phyloP scores from a whole-genome alignment of 1,140 invertebrate genomes.

The Ericerus pela region DNA sequence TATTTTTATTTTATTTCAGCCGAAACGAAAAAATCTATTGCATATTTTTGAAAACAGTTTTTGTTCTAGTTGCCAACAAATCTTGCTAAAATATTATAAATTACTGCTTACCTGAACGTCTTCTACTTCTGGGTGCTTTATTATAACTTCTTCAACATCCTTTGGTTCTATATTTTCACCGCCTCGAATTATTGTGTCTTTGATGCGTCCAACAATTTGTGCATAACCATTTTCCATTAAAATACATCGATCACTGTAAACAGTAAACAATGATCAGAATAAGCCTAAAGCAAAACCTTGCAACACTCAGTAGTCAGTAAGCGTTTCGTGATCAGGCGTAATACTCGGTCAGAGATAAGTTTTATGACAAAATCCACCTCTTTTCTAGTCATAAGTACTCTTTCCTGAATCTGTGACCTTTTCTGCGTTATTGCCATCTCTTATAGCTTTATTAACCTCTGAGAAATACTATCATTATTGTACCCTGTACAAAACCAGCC shows the following conservation, averaged over 20 bases:
- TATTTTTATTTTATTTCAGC: too few species aligned
- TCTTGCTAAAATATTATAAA: too few species aligned
- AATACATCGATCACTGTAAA: slow-evolving; percentile 55
- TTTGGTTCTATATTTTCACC: slow-evolving; percentile 83
- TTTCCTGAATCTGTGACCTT: not conserved
- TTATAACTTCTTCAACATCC: slow-evolving; percentile 72
- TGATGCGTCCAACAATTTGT: slow-evolving; percentile 62
- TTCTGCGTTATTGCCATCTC: not conserved
- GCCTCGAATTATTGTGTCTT: slow-evolving; percentile 82
- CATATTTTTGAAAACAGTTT: too few species aligned
- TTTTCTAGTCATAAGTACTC: not conserved
- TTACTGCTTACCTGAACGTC: slow-evolving; percentile 62
- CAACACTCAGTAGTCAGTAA: too few species aligned
- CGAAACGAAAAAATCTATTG: too few species aligned
- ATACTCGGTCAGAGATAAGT: not conserved
- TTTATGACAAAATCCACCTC: not conserved
- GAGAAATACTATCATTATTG: too few species aligned
- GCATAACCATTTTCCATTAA: slow-evolving; percentile 63
- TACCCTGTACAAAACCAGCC: slow-evolving; percentile 84
- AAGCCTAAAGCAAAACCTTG: too few species aligned
- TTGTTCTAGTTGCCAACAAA: too few species aligned
- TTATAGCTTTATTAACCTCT: not conserved
- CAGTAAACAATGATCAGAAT: too few species aligned
- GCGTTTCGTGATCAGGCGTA: not conserved
- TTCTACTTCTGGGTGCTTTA: slow-evolving; percentile 53